phyloP scores from a whole-genome alignment of 2,113 vertebrate genomes.

The Hymenochirus boettgeri region DNA sequence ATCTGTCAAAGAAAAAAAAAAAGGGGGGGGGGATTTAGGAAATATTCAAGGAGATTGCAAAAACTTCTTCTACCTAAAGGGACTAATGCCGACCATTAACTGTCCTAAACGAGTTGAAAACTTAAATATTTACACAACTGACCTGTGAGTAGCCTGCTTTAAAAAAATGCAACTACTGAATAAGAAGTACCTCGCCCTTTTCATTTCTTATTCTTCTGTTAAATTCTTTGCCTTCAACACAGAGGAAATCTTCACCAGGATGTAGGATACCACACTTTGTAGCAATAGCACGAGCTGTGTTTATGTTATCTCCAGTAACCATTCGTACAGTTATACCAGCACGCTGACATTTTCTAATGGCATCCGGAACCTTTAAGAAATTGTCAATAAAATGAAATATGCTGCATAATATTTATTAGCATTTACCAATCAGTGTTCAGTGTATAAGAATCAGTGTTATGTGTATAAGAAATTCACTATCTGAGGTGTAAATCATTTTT shows the following conservation, averaged over 20 bases:
- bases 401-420: too few relatives aligned
- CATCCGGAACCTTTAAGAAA: conserved; percentile 83
- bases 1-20: conserved; percentile 70
- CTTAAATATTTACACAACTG: conserved; percentile 22
- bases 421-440: too few relatives aligned
- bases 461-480: too few relatives aligned
- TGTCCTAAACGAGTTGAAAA: too few relatives aligned
- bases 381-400: neutral
- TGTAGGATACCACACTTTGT: conserved; percentile 90
- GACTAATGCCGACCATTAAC: too few relatives aligned
- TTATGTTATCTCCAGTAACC: conserved; percentile 98
- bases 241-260: conserved; percentile 93
- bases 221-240: conserved; percentile 96
- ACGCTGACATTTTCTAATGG: conserved; percentile 92
- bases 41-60: too few relatives aligned
- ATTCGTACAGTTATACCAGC: conserved; percentile 97
- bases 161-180: conserved; percentile 2
- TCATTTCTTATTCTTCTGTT: conserved; percentile 97
- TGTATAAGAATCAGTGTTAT: too few relatives aligned
- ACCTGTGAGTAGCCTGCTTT: too few relatives aligned
- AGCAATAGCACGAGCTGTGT: conserved; percentile 94
- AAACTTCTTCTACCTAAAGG: too few relatives aligned
- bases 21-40: neutral
- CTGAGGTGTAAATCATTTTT: too few relatives aligned
- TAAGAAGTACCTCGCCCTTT: conserved; percentile 85